Conservation (phyloP, 2,888 invertebrate species). For the Anticlea derivata region DNA sequence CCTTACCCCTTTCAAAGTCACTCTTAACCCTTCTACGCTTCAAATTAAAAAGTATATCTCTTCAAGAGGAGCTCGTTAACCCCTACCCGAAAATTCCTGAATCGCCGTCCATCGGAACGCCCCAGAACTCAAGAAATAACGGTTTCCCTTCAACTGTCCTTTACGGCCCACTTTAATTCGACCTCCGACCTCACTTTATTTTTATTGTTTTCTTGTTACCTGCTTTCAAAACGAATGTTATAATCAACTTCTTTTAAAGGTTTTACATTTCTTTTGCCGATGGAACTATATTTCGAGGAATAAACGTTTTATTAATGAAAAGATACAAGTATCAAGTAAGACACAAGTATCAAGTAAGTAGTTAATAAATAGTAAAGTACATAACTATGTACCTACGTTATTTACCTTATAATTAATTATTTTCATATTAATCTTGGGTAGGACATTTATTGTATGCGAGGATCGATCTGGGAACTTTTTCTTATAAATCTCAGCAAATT, state of each 20-base stretch:
- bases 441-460: too few relatives aligned
- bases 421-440: too few relatives aligned
- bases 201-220: constrained; percentile 38
- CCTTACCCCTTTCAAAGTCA: constrained; percentile 4
- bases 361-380: too few relatives aligned
- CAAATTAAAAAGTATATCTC: constrained; percentile 22
- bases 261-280: constrained; percentile 2
- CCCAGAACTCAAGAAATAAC: constrained; percentile 26
- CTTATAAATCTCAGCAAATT: too few relatives aligned
- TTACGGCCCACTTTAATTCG: constrained; percentile 36
- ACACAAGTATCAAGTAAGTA: too few relatives aligned
- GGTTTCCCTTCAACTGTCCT: constrained; percentile 33
- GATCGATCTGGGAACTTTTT: too few relatives aligned
- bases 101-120: constrained; percentile 16
- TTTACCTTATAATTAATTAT: too few relatives aligned
- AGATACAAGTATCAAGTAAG: too few relatives aligned
- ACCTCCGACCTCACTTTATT: constrained; percentile 36
- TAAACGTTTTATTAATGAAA: not conserved
- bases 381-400: too few relatives aligned
- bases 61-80: constrained; percentile 16
- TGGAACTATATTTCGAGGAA: not conserved
- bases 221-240: constrained; percentile 33
- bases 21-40: constrained; percentile 2
- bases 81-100: constrained; percentile 15
- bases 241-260: constrained; percentile 31